phyloP scores from a whole-genome alignment of 2,113 vertebrate genomes.

The Capreolus pygargus region DNA sequence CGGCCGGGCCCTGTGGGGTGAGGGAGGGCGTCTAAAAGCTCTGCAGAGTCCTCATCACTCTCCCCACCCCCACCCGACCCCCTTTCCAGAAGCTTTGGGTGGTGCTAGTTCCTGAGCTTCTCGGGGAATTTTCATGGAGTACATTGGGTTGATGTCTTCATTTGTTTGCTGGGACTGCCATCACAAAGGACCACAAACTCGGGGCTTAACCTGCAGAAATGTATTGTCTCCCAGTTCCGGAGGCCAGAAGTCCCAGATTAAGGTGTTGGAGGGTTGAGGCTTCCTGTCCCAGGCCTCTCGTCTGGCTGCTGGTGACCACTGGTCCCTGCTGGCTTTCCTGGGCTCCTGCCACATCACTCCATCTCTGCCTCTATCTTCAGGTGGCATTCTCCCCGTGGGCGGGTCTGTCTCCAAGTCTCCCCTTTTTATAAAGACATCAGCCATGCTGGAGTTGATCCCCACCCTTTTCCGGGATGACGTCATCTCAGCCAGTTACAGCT shows the following conservation, averaged over 20 bases:
- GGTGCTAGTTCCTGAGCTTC: neutral
- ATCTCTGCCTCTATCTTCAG: neutral
- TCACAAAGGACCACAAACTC: neutral
- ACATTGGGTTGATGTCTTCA: neutral
- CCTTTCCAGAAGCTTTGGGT: neutral
- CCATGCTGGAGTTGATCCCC: neutral
- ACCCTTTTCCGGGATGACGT: neutral
- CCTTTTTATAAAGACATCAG: neutral
- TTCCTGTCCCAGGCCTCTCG: neutral
- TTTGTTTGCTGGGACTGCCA: neutral
- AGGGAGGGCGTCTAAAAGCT: neutral
- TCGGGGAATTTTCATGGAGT: neutral
- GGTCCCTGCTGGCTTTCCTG: neutral
- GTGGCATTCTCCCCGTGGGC: neutral
- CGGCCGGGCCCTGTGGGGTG: neutral
- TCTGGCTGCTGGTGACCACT: neutral
- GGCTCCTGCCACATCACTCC: fast-evolving
- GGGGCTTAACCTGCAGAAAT: too few relatives aligned
- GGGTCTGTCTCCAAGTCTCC: neutral
- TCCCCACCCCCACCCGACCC: fast-evolving
- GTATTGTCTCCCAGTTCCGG: neutral
- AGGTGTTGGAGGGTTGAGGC: fast-evolving
- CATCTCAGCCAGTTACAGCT: neutral
- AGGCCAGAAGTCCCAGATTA: neutral
- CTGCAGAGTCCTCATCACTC: neutral